Evolutionary conservation across 2,113 vertebrate species (phyloP), one percentile per base, ranked within the genome.

Genomic region (Silurus asotus): DNA sequence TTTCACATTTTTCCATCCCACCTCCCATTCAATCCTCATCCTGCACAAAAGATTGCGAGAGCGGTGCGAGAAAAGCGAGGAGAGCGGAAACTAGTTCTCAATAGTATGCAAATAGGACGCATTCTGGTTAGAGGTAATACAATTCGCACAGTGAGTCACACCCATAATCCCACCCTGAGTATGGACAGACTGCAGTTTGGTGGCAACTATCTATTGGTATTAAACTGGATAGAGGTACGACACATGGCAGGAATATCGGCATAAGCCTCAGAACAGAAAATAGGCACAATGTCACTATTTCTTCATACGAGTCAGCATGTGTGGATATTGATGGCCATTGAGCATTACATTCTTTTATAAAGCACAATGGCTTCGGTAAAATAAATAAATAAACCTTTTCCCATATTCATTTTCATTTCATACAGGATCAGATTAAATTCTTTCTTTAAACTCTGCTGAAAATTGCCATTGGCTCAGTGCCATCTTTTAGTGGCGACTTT

Each of bases 1-100:
- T 23, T 80, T 80, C 6, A 10, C 15, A 59, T 79, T 79, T 79
- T 79, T 62, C 48, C 61, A 79, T 20, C 48, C 23, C 84, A 23
- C 51, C 28, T 45, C 49, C 25, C 51, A 79, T 69, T 78, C 61
- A 85, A 45, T 79, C 13, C 55, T 11, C 25, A 78, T 78, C 51
- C 76, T 59, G 55, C 55, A 79, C 56, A 61, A 48, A 80, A 37
- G 28, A 59, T 23, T 23, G 5, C 23, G 28, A 5, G 19, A 59
- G 11, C 0, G 51, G 51, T 13, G 77, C 11, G 5, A 58, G 76
- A 8, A 76, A 15, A 25, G n/a, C 1, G 7, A 59, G 25, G 25
- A 6, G 28, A 37, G 25, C n/a, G 58, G 49, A 53, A 53, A 53
- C 51, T 37, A 37, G 55, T 78, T 28, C 23, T 77, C 75, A 77